phyloP scores from a whole-genome alignment of 2,797 vertebrate species.

The Emydoidea blandingii region DNA sequence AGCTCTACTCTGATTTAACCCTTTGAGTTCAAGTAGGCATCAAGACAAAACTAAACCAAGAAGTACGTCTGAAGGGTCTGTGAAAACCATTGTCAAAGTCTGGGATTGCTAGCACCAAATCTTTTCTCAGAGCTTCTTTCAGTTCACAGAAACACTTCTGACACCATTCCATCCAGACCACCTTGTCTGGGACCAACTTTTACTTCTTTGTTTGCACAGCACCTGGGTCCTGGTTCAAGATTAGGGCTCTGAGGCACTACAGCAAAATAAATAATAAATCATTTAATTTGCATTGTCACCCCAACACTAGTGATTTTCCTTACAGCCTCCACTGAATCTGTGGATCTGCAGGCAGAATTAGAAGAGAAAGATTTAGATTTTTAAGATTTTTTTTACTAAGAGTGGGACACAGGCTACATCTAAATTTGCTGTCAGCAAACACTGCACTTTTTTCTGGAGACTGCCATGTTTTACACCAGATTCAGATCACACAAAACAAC shows the following conservation, averaged over 20 bases:
- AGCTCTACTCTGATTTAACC: background rate
- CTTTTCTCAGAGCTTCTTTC: background rate
- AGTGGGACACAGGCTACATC: background rate
- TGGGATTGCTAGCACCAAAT: background rate
- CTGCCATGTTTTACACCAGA: background rate
- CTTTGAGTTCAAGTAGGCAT: background rate
- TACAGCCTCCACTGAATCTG: background rate
- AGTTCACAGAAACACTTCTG: background rate
- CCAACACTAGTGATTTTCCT: constrained; percentile 14
- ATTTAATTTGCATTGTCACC: background rate
- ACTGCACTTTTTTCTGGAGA: background rate
- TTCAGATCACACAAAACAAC: background rate
- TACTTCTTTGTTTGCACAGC: background rate
- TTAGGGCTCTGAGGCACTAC: background rate
- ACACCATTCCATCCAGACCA: background rate
- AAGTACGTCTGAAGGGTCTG: background rate
- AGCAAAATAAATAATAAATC: background rate
- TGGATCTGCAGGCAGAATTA: constrained; percentile 16
- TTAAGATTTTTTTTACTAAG: constrained; percentile 5
- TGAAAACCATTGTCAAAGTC: background rate
- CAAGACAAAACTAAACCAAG: background rate
- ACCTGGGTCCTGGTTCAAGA: background rate
- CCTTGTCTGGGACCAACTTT: background rate
- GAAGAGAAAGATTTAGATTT: background rate
- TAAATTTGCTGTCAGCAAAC: background rate